These are phyloP conservation scores for Diaphora mendica DNA, from an alignment of 2,888 invertebrate genomes.

Conservation along the genomic window DNA sequence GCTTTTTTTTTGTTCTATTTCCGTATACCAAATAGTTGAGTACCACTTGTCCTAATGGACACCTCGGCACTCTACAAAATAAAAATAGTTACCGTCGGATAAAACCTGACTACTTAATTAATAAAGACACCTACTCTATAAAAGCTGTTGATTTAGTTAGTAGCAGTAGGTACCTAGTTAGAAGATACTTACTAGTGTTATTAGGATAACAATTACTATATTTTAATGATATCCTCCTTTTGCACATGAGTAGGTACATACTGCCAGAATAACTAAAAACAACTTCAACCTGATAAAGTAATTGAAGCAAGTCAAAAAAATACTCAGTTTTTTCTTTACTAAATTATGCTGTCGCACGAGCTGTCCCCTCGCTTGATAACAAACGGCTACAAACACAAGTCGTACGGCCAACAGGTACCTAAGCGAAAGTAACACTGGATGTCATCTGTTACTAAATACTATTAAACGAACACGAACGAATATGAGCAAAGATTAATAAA, in stretches of 20 bases:
- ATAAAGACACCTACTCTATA: not conserved
- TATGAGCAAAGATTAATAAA: not conserved
- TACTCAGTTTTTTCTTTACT: not conserved
- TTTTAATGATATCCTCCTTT: not conserved
- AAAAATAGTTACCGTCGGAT: not conserved
- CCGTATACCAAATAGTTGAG: not conserved
- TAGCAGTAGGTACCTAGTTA: too few species aligned
- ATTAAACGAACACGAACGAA: too few species aligned
- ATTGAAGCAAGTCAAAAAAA: not conserved
- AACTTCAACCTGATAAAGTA: not conserved
- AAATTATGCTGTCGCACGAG: not conserved
- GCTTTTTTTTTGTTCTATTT: not conserved
- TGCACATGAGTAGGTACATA: too few species aligned
- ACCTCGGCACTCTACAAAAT: not conserved
- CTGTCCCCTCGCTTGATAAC: not conserved
- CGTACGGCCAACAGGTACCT: not conserved
- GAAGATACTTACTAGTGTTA: too few species aligned
- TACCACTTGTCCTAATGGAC: too few species aligned
- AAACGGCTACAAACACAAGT: not conserved
- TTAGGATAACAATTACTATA: too few species aligned
- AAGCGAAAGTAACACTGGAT: not conserved
- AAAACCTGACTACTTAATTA: not conserved
- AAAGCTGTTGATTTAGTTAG: too few species aligned
- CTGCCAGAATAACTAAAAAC: not conserved
- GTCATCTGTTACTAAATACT: not conserved